Evolutionary conservation across 2,113 vertebrate genomes (phyloP), one percentile per base, ranked within the genome.

Genomic region (Centropus unirufus): DNA sequence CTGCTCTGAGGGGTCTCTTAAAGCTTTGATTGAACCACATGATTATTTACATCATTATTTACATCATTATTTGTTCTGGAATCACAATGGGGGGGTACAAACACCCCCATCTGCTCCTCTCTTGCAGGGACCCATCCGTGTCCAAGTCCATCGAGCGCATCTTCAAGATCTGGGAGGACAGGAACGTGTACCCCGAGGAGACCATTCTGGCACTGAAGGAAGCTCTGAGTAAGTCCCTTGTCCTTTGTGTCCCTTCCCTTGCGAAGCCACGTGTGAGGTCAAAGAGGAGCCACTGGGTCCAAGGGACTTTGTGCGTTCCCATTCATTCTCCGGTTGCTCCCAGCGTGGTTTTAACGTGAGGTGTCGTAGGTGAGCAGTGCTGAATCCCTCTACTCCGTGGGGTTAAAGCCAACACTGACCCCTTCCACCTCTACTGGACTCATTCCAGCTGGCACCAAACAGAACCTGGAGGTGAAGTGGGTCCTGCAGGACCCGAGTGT

Each of bases 141-240:
- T 98, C 98, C 39, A 99, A 98, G 93, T 99, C 99, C 32, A 97
- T 99, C 51, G 99, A 99, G 64, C 98, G 99, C 88, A 99, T 99
- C 95, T 99, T 99, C 96, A 98, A 98, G 62, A 99, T 99, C 93
- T 99, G 99, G 99, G 99, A 99, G 97, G 99, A 99, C 93, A 98
- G 99, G 76, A 99, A 98, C 3, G 99, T 99, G 69, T 99, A 99
- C 91, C 98, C 99, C 0, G 99, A 99, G 95, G 99, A 99, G 78
- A 98, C 99, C 75, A 99, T 99, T 84, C 23, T 98, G 54, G 97
- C 98, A 36, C 97, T 99, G 19, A 99, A 98, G 94, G 96, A 98
- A 90, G 97, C 97, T 83, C 97, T 98, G 87, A 98, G 98, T 98
- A 97, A 98, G 98, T 97, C 19, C 0, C 64, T 92, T 1, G 9